These are phyloP conservation scores for Axea sp. DNA, from an alignment of 2,888 invertebrate species.

Conservation along the genomic window DNA sequence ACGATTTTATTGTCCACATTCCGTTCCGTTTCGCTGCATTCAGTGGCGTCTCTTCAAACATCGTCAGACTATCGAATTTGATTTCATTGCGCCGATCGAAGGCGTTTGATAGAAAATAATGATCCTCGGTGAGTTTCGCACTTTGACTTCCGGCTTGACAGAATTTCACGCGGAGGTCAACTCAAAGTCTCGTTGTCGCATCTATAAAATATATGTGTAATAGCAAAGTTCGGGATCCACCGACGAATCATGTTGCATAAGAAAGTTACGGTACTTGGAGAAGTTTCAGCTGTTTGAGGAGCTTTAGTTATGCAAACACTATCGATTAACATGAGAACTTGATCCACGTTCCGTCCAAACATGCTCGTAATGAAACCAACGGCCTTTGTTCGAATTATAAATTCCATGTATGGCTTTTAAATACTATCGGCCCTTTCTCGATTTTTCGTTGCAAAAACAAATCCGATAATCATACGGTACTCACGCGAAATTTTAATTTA, in stretches of 20 bases:
- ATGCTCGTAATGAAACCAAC: slow-evolving; percentile 37
- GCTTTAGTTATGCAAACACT: slow-evolving; percentile 58
- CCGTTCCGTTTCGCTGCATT: no score
- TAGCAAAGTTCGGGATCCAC: slow-evolving; percentile 44
- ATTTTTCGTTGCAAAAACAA: not conserved
- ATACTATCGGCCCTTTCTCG: not conserved
- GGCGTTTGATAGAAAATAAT: no score
- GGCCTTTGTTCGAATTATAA: slow-evolving; percentile 32
- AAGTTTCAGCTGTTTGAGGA: slow-evolving; percentile 50
- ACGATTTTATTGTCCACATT: no score
- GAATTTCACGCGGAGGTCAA: slow-evolving; percentile 18
- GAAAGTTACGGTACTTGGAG: slow-evolving; percentile 52
- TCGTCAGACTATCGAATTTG: no score
- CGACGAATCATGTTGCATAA: slow-evolving; percentile 53
- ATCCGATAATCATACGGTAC: not conserved
- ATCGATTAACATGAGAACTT: slow-evolving; percentile 51
- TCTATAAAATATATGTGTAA: slow-evolving; percentile 48
- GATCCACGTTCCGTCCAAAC: slow-evolving; percentile 41
- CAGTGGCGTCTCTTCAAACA: no score
- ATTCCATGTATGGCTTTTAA: slow-evolving; percentile 30
- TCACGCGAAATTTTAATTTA: no score
- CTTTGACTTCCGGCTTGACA: slow-evolving; percentile 6
- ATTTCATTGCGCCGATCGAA: no score
- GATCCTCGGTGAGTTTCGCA: no score
- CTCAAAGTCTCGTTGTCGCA: slow-evolving; percentile 32